Base-by-base conservation (phyloP, 2,888 invertebrate species). In the Ametastegia equiseti region DNA sequence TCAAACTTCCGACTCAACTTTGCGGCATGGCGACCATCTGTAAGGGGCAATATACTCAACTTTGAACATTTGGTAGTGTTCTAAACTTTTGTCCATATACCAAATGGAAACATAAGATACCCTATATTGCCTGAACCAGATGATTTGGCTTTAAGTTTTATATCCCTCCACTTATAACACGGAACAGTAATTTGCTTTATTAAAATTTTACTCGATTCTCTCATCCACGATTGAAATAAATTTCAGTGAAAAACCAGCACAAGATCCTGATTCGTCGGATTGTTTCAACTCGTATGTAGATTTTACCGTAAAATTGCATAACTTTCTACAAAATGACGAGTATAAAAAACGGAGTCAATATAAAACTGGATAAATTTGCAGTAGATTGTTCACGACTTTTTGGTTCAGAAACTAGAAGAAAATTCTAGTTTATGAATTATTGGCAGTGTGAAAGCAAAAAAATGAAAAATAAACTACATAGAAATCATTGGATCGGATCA, bases 1-100 rank as follows among this genome's bases (percentile, higher is more conserved):
- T 19, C 11, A 36, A 54, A 57, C 19, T 75, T 39, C 39, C 11
- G 36, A 54, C 50, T 57, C 11, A 54, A 54, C 50, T 57, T 36
- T 50, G 33, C 39, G 19, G 75, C 54, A 75, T 54, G 75, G 75
- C 33, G 33, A 75, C 50, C 75, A 75, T 50, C 75, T 75, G 75
- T 45, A 19, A 50, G 36, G 15, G 50, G 75, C 33, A 57, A 75
- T 75, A 71, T 67, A 67, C 36, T 23, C 19, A 67, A 67, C 19
- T 60, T 6, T 30, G 65, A 39, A 23, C 65, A 19, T 67, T 39
- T 39, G 9, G 1, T 36, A n/a, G 7, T 67, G 65, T 39, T 67
- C 39, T 4, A 67, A 67, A 67, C 36, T 39, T 67, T 60, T 60
- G 60, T 60, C 60, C 30, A 30, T 11, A n/a, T n/a, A n/a, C n/a